Conservation (phyloP, 2,888 invertebrate species). For the Cheilosia pagana region DNA sequence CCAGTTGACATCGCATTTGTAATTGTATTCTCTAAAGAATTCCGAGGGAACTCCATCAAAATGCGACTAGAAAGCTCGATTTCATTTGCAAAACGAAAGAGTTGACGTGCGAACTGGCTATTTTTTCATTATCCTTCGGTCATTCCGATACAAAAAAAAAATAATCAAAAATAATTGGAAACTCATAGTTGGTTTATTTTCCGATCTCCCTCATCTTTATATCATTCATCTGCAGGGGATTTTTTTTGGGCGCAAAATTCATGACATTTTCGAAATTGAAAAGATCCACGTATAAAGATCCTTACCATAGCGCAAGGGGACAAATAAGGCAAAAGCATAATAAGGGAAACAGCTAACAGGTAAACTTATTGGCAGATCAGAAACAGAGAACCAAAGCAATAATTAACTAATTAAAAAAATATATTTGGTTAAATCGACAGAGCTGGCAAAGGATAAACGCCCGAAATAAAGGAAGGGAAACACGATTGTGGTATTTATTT, state of each 20-base stretch:
- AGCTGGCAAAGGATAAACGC: conserved; percentile 47
- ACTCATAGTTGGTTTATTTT: conserved; percentile 15
- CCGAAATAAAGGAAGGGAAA: conserved; percentile 54
- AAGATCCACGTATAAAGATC: conserved; percentile 66
- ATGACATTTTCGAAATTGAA: conserved; percentile 63
- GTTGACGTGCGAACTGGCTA: conserved; percentile 27
- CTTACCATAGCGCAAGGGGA: conserved; percentile 2
- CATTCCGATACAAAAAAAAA: no score
- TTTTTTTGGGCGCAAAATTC: conserved; percentile 44
- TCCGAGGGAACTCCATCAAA: no score
- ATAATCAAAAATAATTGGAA: conserved; percentile 52
- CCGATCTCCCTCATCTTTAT: conserved; percentile 21
- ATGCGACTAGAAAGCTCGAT: no score
- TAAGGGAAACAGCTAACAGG: not conserved
- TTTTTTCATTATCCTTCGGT: conserved; percentile 10
- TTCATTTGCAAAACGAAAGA: conserved; percentile 17
- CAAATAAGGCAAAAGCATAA: not conserved
- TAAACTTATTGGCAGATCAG: conserved; percentile 42
- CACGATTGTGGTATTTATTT: conserved; percentile 45
- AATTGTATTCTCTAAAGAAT: no score
- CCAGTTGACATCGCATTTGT: no score
- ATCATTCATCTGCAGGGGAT: conserved; percentile 53
- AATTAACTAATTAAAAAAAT: conserved; percentile 69
- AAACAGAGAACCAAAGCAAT: conserved; percentile 63
- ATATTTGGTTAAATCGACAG: conserved; percentile 60